Evolutionary conservation across 2,888 invertebrate genomes (phyloP).

Genomic region (Dyspetes luteomarginatus): DNA sequence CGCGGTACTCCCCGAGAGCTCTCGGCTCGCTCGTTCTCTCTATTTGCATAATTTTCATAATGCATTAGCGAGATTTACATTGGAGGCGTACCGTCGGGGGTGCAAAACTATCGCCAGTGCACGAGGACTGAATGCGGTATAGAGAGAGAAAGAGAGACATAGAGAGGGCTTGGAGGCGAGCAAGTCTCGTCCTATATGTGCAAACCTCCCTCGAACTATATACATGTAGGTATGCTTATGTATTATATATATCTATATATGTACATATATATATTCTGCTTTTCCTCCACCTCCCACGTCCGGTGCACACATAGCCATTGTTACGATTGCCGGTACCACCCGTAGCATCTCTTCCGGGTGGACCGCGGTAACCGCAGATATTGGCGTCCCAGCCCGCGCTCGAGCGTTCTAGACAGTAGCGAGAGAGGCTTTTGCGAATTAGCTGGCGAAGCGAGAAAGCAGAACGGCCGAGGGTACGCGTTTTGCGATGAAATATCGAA

Average conservation of each 20-base stretch:
- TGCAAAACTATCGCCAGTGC: conserved; percentile 61
- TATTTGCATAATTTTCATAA: conserved; percentile 79
- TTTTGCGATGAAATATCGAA: background rate
- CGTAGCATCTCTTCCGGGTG: conserved; percentile 25
- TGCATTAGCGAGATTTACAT: conserved; percentile 77
- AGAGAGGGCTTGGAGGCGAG: conserved; percentile 35
- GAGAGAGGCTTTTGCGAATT: background rate
- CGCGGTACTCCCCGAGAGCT: conserved; percentile 41
- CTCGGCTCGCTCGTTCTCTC: conserved; percentile 53
- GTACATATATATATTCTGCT: conserved; percentile 8
- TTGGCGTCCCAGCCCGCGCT: conserved; percentile 25
- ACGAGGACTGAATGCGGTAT: conserved; percentile 36
- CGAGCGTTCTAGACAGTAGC: background rate
- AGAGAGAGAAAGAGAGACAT: conserved; percentile 48
- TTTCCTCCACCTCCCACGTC: conserved; percentile 24
- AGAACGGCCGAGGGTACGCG: background rate
- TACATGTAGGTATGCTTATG: no score
- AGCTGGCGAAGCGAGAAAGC: background rate
- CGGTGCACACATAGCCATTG: conserved; percentile 10
- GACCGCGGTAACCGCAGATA: conserved; percentile 52
- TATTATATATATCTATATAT: conserved; percentile 39
- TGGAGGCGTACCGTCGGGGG: conserved; percentile 60
- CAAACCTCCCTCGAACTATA: conserved; percentile 55
- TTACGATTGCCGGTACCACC: conserved; percentile 19
- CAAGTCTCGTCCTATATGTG: conserved; percentile 25